A percentile compares a stretch with the other conserved stretches of the same genome.
These are phyloP conservation scores for Tromatobia lineatoria DNA, from an alignment of 2,888 invertebrate genomes.

Conservation along the genomic window DNA sequence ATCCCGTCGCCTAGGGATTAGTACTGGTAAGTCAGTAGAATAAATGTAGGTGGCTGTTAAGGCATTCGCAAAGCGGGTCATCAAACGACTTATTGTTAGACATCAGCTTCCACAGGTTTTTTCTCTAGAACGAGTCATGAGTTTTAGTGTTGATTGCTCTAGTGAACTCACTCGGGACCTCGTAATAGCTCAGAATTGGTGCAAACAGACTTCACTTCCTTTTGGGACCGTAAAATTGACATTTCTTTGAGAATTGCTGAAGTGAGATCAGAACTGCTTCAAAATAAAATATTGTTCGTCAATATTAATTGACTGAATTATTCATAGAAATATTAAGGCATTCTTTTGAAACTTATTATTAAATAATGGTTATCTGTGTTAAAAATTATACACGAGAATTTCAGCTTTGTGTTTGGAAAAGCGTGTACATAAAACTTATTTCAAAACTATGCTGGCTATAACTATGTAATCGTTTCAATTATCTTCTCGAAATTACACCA, in stretches of 20 bases:
- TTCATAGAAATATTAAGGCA: too few species aligned
- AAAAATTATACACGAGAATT: too few species aligned
- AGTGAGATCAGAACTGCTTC: background rate
- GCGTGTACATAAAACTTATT: too few species aligned
- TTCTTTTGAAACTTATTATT: too few species aligned
- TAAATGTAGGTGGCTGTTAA: conserved; percentile 48
- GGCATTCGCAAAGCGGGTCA: conserved; percentile 43
- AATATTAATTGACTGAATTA: background rate
- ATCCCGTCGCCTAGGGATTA: conserved; percentile 25
- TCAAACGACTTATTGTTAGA: conserved; percentile 51
- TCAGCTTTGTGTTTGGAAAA: too few species aligned
- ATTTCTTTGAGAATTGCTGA: background rate
- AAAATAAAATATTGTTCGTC: background rate
- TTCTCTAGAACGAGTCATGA: background rate
- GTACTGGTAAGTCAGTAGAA: conserved; percentile 11
- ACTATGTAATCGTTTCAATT: too few species aligned
- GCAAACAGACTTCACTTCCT: conserved; percentile 17
- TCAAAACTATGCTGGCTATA: too few species aligned
- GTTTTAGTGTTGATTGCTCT: conserved; percentile 29
- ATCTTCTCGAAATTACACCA: too few species aligned
- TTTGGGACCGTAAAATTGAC: background rate
- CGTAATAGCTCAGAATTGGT: conserved; percentile 33
- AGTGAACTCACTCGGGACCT: conserved; percentile 30
- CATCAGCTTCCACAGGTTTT: conserved; percentile 16
- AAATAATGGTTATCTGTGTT: too few species aligned